Percentiles rank a stretch among this genome's conserved stretches.
Evolutionary conservation across 1,140 invertebrate species (phyloP).

Genomic region (Cydia strobilella): DNA sequence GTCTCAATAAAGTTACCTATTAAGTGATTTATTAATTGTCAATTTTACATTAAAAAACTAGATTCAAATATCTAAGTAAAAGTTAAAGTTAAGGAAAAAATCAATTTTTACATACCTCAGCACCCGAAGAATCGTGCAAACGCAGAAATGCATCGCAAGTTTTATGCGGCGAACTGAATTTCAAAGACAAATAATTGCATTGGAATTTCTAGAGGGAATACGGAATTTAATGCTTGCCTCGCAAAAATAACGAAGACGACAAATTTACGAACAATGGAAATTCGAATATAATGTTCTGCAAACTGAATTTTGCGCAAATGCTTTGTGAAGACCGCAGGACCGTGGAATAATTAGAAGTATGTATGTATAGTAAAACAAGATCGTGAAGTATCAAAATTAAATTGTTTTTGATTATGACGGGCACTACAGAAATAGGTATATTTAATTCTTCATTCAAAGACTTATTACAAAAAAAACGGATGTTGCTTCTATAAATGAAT

Average conservation of each 20-base stretch:
- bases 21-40: too few relatives aligned
- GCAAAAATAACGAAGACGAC: conserved; percentile 48
- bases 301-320: conserved; percentile 19
- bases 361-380: too few relatives aligned
- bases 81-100: conserved; percentile 34
- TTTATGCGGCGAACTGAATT: conserved; percentile 57
- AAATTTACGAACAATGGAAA: conserved; percentile 33
- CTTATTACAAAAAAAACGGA: not conserved
- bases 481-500: conserved; percentile 39
- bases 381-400: too few relatives aligned
- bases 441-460: too few relatives aligned
- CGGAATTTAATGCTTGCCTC: conserved; percentile 55
- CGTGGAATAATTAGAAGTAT: not conserved
- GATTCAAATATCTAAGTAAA: too few relatives aligned
- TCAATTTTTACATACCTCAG: conserved; percentile 46
- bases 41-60: too few relatives aligned
- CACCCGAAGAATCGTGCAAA: conserved; percentile 50
- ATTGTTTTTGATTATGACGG: too few relatives aligned
- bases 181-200: conserved; percentile 66
- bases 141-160: conserved; percentile 54
- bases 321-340: not conserved
- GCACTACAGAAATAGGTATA: too few relatives aligned
- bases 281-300: conserved; percentile 33
- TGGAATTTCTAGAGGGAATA: conserved; percentile 51
- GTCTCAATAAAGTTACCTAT: too few relatives aligned